Evolutionary conservation across 2,797 vertebrate species (phyloP).

Genomic region (Pachyuromys duprasi): DNA sequence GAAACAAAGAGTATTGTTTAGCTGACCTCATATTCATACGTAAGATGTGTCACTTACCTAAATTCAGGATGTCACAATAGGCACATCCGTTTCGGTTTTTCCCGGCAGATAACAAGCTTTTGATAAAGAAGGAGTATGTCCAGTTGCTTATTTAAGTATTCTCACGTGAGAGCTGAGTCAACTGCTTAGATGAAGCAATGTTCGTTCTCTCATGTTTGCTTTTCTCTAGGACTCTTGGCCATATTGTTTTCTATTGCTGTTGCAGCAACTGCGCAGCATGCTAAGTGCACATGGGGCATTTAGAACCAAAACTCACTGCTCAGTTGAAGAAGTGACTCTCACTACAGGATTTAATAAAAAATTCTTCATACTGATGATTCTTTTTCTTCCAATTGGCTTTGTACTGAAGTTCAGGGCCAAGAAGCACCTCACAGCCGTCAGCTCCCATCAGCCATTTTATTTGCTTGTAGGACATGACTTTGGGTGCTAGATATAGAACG

Average conservation of each 20-base stretch:
- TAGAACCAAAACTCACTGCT: background rate
- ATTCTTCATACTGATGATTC: background rate
- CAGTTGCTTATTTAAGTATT: background rate
- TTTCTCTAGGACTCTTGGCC: background rate
- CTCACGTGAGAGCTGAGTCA: background rate
- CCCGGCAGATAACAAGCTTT: background rate
- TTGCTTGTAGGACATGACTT: constrained; percentile 75
- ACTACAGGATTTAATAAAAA: background rate
- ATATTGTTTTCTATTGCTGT: background rate
- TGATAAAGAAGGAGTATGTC: background rate
- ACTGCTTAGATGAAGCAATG: background rate
- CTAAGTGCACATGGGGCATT: background rate
- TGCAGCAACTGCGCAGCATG: background rate
- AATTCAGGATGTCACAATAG: background rate
- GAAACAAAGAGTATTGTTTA: background rate
- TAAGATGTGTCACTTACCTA: background rate
- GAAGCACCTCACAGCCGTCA: constrained; percentile 46
- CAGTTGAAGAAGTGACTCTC: background rate
- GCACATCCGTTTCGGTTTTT: background rate
- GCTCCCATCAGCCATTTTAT: constrained; percentile 70
- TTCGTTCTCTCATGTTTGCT: background rate
- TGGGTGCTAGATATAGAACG: constrained; percentile 71
- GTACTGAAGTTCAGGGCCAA: constrained; percentile 31
- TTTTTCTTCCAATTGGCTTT: constrained; percentile 35
- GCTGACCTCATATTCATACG: background rate